Conservation (phyloP, 2,113 vertebrate species). For the Notiomystis cincta region DNA sequence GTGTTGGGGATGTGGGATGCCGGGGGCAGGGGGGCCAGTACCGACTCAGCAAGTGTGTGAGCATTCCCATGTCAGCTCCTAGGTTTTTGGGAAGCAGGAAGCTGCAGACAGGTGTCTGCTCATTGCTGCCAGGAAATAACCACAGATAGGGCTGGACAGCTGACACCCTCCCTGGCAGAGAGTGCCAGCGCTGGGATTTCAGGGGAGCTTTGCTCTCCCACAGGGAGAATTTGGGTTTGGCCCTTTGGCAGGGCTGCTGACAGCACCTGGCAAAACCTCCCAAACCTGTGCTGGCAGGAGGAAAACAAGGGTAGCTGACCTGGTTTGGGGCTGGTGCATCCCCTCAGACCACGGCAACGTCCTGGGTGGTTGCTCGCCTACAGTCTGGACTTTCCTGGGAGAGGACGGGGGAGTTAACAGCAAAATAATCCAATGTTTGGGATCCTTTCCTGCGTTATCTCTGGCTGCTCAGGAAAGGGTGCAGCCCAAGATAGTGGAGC, state of each 20-base stretch:
- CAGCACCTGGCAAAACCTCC: neutral
- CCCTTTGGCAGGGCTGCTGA: neutral
- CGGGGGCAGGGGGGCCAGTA: fast-evolving
- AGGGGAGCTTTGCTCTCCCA: fast-evolving
- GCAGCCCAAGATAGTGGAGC: neutral
- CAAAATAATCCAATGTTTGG: neutral
- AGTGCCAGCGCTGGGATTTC: neutral
- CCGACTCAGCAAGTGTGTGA: fast-evolving
- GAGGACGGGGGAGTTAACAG: fast-evolving
- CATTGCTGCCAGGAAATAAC: neutral
- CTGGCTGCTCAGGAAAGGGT: neutral
- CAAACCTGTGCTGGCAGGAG: slow-evolving; percentile 12
- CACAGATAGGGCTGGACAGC: neutral
- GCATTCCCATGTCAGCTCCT: fast-evolving
- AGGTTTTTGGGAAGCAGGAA: neutral
- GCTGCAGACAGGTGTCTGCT: neutral
- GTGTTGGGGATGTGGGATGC: fast-evolving
- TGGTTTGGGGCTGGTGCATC: neutral
- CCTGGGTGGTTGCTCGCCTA: neutral
- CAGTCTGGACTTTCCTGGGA: neutral
- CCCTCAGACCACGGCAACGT: neutral
- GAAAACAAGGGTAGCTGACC: neutral
- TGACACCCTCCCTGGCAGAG: neutral
- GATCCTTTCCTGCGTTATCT: neutral
- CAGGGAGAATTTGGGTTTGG: neutral